Percentiles rank a stretch among this genome's conserved stretches.
phyloP scores from a whole-genome alignment of 1,140 invertebrate species.

The Oryctes rhinoceros region DNA sequence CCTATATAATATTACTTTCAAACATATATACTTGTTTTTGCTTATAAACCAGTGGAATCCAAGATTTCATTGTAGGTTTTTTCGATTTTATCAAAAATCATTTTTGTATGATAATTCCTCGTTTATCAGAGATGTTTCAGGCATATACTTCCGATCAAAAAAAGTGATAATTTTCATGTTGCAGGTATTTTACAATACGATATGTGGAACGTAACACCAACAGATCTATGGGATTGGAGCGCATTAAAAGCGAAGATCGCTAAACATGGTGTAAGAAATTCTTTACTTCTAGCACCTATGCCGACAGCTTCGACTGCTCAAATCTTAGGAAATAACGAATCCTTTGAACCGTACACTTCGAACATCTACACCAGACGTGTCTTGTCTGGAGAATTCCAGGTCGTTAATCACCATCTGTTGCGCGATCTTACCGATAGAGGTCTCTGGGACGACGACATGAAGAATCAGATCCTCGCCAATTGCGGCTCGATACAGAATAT shows the following conservation, averaged over 20 bases:
- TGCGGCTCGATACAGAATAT: slow-evolving; percentile 96
- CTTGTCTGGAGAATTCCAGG: slow-evolving; percentile 87
- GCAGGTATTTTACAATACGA: slow-evolving; percentile 90
- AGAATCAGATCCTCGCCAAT: slow-evolving; percentile 90
- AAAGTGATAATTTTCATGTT: slow-evolving; percentile 53
- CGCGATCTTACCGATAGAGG: slow-evolving; percentile 90
- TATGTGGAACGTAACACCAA: slow-evolving; percentile 96
- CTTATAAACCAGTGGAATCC: too few species aligned
- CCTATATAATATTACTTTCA: too few species aligned
- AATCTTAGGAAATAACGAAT: slow-evolving; percentile 99
- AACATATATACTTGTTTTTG: too few species aligned
- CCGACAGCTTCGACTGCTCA: slow-evolving; percentile 99
- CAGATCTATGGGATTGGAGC: slow-evolving; percentile 90
- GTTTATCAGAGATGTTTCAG: too few species aligned
- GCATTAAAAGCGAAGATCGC: slow-evolving; percentile 86
- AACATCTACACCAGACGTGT: slow-evolving; percentile 97
- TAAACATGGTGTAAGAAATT: slow-evolving; percentile 93
- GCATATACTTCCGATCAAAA: too few species aligned
- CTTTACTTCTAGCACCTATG: slow-evolving; percentile 95
- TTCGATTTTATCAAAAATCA: too few species aligned
- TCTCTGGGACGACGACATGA: slow-evolving; percentile 97
- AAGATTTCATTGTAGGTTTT: too few species aligned
- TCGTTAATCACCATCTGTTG: slow-evolving; percentile 96
- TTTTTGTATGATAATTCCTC: too few species aligned
- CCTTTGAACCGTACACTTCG: slow-evolving; percentile 97